phyloP scores from a whole-genome alignment of 1,140 invertebrate genomes.

The Atopsyche davidsoni region DNA sequence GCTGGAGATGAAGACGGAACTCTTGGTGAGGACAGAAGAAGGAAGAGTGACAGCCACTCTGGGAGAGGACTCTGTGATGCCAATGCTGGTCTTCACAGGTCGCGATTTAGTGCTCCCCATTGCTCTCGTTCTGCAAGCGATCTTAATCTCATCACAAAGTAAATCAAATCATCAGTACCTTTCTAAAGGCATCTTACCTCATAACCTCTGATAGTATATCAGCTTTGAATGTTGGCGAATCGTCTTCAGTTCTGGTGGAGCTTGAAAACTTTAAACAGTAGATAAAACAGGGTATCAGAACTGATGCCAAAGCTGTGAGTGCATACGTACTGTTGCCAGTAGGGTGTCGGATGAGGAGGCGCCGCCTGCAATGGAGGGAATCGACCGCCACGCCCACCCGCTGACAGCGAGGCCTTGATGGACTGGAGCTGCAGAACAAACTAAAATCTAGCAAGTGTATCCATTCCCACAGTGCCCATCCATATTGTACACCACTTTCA shows the following conservation, averaged over 20 bases:
- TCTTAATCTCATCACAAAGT: too few relatives aligned
- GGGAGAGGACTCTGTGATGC: too few relatives aligned
- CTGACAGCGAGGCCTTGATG: constrained; percentile 28
- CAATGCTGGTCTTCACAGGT: too few relatives aligned
- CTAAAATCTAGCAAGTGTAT: too few relatives aligned
- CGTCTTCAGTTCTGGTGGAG: not conserved
- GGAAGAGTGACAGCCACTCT: too few relatives aligned
- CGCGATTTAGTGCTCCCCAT: too few relatives aligned
- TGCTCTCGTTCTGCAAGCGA: too few relatives aligned
- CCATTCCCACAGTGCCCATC: not conserved
- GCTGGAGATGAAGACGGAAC: too few relatives aligned
- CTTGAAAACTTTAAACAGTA: not conserved
- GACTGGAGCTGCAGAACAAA: constrained; percentile 26
- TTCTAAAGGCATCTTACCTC: too few relatives aligned
- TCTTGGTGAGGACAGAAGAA: too few relatives aligned
- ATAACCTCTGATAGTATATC: constrained; percentile 7
- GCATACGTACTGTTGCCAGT: constrained; percentile 24
- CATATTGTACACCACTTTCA: not conserved
- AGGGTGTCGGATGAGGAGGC: constrained; percentile 9
- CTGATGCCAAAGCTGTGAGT: not conserved
- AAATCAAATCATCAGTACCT: too few relatives aligned
- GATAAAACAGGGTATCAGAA: not conserved
- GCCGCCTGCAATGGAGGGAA: constrained; percentile 26
- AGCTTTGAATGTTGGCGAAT: not conserved
- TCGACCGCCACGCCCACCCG: constrained; percentile 16